Base-by-base conservation (phyloP, 2,888 invertebrate genomes). In the Scaptomyza flava region DNA sequence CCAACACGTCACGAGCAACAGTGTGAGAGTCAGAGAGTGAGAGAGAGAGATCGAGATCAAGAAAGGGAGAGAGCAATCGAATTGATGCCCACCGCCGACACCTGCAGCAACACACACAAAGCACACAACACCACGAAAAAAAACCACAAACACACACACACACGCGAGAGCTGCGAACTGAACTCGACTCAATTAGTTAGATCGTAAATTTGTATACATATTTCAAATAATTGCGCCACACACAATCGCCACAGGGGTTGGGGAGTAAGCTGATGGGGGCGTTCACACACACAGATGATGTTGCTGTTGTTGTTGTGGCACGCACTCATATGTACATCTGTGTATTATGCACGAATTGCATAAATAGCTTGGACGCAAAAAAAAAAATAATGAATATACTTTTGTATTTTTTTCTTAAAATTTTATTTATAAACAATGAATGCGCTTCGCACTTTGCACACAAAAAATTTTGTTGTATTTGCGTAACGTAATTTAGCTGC, bases 171-270 rank as follows among this genome's bases (percentile, higher is more conserved):
- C 51, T 51, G 68, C 56, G 53, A 71, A 61, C 63, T 72, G 57
- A 66, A 73, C 79, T 72, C 69, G 68, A 86, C 88, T 86, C 84
- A 84, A 86, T 86, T 86, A 86, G 78, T 86, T 79, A 87, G 81
- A 77, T 85, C 88, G 83, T 86, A 81, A 81, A 88, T 85, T 86
- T 79, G 83, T 81, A 87, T 86, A 77, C 81, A 84, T 86, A 78
- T 81, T 87, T 84, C 65, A 52, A 74, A 77, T 81, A 64, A 73
- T 77, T 77, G 68, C 65, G 64, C 54, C 71, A 66, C 71, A 70
- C 67, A 67, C 36, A 61, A 41, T 53, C 60, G 42, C 50, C 50
- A 23, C 43, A 31, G 47, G 34, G 30, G 45, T 20, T n/a, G 43
- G 47, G 42, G 23, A 46, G 27, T 6, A 17, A 41, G 36, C 17